Base-by-base conservation (phyloP, 1,140 invertebrate genomes). In the Scaptomyza pallida region DNA sequence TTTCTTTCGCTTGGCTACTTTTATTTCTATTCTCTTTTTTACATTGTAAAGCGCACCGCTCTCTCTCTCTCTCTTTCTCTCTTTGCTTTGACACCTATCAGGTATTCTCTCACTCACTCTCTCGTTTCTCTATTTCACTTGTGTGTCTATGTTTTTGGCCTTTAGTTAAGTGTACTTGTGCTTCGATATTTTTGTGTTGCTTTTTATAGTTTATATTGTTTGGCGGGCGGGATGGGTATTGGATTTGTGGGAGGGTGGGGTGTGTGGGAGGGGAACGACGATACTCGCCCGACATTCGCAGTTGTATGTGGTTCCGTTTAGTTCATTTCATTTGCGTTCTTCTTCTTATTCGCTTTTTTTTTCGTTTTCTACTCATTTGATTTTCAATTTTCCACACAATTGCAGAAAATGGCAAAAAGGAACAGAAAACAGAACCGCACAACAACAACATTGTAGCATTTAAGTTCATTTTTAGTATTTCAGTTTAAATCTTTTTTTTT, bases 321-420 rank as follows among this genome's bases (percentile, higher is more conserved):
- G 26, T 30, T 30, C 26, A 30, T 30, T 72, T 78, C 26, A 13
- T n/a, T 59, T 47, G 16, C n/a, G 21, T 35, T 52, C 10, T 44
- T 23, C 50, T 19, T 13, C 21, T 26, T 51, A 10, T 52, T 30
- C 10, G 12, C 8, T 48, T 65, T 56, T 48, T 23, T n/a, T 35
- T 17, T 48, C 16, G 10, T 44, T 17, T 43, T 41, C 26, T 64
- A 64, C 59, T 85, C 76, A 80, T 81, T 85, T 88, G 73, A 86
- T 85, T 85, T 85, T 81, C 82, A 85, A 86, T 85, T 85, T 85
- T 85, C 81, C 81, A 85, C 81, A 86, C 82, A 86, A 85, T 85
- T 85, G 77, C 81, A 26, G n/a, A 71, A 71, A 63, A 63, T 70
- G 16, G 19, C 8, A 54, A 48, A 17, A 60, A 13, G 37, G 61